phyloP scores from a whole-genome alignment of 2,888 invertebrate species.

The Drosophila buzzatii region DNA sequence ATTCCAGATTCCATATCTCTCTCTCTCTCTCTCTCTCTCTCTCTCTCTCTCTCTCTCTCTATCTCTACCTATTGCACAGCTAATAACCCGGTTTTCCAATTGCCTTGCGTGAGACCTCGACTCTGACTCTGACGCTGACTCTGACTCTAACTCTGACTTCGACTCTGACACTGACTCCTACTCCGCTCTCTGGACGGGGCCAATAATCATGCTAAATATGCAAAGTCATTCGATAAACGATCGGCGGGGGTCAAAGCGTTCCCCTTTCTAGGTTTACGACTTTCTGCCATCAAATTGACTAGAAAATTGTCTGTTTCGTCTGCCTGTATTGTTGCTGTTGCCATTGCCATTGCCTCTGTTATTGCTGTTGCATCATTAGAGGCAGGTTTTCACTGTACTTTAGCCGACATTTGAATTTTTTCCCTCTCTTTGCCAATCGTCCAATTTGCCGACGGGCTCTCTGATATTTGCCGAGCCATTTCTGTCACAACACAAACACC shows the following conservation, averaged over 20 bases:
- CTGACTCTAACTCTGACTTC: constrained; percentile 6
- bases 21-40: too few relatives aligned
- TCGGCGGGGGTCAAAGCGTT: constrained; percentile 75
- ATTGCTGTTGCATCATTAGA: constrained; percentile 59
- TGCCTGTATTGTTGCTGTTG: constrained; percentile 2
- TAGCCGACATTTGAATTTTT: constrained; percentile 35
- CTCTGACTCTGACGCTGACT: constrained; percentile 12
- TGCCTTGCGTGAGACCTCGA: constrained; percentile 63
- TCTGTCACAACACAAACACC: constrained; percentile 65
- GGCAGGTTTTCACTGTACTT: constrained; percentile 28
- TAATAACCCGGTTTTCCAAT: constrained; percentile 70
- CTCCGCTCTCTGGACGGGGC: constrained; percentile 56
- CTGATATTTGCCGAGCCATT: constrained; percentile 49
- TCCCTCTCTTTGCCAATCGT: constrained; percentile 54
- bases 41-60: not conserved
- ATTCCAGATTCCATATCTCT: constrained; percentile 29
- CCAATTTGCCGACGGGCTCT: constrained; percentile 53
- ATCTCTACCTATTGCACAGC: constrained; percentile 36
- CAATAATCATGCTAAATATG: constrained; percentile 83
- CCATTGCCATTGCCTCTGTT: constrained; percentile 1
- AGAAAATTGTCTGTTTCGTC: constrained; percentile 68
- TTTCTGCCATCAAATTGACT: constrained; percentile 65
- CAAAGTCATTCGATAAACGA: constrained; percentile 83
- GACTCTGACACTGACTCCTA: constrained; percentile 27
- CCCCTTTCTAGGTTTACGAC: constrained; percentile 33